Conservation (phyloP, 1,140 invertebrate species). For the Drosophila oshimai region DNA sequence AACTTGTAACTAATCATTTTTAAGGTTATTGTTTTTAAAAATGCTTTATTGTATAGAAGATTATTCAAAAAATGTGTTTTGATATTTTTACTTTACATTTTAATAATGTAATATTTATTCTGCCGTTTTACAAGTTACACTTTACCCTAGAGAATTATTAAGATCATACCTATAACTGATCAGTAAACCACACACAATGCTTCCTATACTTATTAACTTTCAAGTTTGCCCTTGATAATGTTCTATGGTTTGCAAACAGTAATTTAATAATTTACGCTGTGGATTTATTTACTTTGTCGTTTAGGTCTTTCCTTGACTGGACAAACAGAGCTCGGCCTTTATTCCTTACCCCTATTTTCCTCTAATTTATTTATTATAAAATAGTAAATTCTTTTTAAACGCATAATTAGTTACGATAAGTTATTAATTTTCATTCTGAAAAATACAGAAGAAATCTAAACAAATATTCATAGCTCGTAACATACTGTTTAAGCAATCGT, state of each 20-base stretch:
- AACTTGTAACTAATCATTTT: conserved; percentile 4
- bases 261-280: not conserved
- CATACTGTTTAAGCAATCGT: conserved; percentile 51
- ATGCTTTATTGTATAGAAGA: conserved; percentile 19
- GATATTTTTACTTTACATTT: not conserved
- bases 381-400: conserved; percentile 36
- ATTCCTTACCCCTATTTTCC: conserved; percentile 31
- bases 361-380: conserved; percentile 37
- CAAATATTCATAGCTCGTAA: conserved; percentile 29
- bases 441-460: not conserved
- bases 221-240: conserved; percentile 5
- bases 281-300: conserved; percentile 1
- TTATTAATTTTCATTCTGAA: conserved; percentile 20
- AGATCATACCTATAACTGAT: conserved; percentile 16
- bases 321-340: conserved; percentile 38
- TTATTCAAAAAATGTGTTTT: not conserved
- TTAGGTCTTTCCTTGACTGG: conserved; percentile 14
- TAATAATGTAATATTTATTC: conserved; percentile 5
- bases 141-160: conserved; percentile 24
- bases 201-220: conserved; percentile 29
- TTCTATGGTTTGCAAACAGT: not conserved
- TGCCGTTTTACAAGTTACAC: not conserved
- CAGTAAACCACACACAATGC: conserved; percentile 36
- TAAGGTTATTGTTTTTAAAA: not conserved
- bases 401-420: conserved; percentile 27